phyloP scores from a whole-genome alignment of 1,140 invertebrate genomes.

The Agraylea sexmaculata region DNA sequence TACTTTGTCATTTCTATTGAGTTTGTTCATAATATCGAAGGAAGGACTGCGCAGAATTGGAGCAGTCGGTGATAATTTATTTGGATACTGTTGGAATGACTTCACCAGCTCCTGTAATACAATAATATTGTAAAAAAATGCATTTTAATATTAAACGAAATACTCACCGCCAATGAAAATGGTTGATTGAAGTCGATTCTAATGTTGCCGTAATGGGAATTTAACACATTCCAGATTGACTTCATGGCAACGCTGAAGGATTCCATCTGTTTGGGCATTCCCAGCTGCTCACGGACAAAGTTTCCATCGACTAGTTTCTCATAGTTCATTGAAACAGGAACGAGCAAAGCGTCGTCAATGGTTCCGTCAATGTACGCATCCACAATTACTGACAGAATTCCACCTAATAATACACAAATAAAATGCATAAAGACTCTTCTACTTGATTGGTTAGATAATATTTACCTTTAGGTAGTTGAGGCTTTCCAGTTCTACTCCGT shows the following conservation, averaged over 20 bases:
- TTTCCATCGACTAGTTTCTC: slow-evolving; percentile 88
- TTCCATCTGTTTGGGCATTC: slow-evolving; percentile 75
- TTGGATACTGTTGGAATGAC: slow-evolving; percentile 34
- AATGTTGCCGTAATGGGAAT: slow-evolving; percentile 78
- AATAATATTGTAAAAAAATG: slow-evolving; percentile 1
- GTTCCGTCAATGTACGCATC: slow-evolving; percentile 78
- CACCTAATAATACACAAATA: slow-evolving; percentile 45
- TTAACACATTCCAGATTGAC: slow-evolving; percentile 72
- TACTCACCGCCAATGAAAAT: slow-evolving; percentile 66
- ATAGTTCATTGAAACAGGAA: slow-evolving; percentile 88
- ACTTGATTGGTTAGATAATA: neutral
- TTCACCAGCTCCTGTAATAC: slow-evolving; percentile 32
- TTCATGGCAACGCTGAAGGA: slow-evolving; percentile 71
- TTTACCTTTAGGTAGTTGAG: slow-evolving; percentile 72
- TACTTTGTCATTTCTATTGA: slow-evolving; percentile 9
- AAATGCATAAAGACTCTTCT: neutral
- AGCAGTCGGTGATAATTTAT: slow-evolving; percentile 1
- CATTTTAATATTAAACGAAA: neutral
- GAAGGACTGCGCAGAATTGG: slow-evolving; percentile 3
- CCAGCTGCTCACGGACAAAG: slow-evolving; percentile 83
- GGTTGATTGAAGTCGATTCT: slow-evolving; percentile 89
- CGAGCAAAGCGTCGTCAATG: slow-evolving; percentile 81
- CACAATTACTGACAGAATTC: slow-evolving; percentile 84
- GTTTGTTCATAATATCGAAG: slow-evolving; percentile 1
- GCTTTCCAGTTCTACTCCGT: slow-evolving; percentile 80